Base-by-base conservation (phyloP, 2,797 vertebrate genomes). In the Galago senegalensis region DNA sequence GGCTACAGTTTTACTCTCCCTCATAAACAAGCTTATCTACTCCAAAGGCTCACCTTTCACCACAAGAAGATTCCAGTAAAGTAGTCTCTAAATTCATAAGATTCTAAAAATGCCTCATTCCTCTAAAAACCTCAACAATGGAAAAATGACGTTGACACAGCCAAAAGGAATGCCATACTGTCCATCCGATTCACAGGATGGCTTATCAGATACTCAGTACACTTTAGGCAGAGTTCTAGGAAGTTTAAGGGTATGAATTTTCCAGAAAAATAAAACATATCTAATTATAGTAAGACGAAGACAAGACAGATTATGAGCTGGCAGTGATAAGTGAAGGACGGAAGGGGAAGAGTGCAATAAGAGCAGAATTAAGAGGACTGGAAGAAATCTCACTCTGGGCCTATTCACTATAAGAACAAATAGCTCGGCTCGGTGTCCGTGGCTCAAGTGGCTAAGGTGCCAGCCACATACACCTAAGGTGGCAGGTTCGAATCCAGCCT, bases 171-270 rank as follows among this genome's bases (percentile, higher is more conserved):
- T 7, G 17, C 16, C 40, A 77, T 5, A 10, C 34, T 58, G 25
- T 4, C 7, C 27, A 61, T 58, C 14, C 4, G 17, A 92, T 7
- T 53, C 61, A n/a, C 6, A 91, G 86, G 89, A 69, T 4, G 60
- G 72, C 46, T 46, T 88, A 61, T 70, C 86, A 91, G 67, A 53
- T 23, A 25, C 29, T 94, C 8, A 43, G 46, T 86, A 77, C 63
- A 72, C 67, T 85, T 80, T 37, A 70, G 53, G 65, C 65, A 89
- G 2, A 56, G n/a, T 77, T 90, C 85, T 77, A 87, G 75, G 16
- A 69, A 89, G 70, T 87, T 79, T 82, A 73, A 60, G 76, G 34
- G 29, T 23, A 79, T 40, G n/a, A 73, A 65, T 91, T 93, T 92
- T 93, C 60, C 49, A 79, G 89, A 49, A 65, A 79, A 18, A 53